A percentile compares a stretch with the other conserved stretches of the same genome.
These are phyloP conservation scores for Egretta garzetta DNA, from an alignment of 2,113 vertebrate genomes.

Conservation along the genomic window DNA sequence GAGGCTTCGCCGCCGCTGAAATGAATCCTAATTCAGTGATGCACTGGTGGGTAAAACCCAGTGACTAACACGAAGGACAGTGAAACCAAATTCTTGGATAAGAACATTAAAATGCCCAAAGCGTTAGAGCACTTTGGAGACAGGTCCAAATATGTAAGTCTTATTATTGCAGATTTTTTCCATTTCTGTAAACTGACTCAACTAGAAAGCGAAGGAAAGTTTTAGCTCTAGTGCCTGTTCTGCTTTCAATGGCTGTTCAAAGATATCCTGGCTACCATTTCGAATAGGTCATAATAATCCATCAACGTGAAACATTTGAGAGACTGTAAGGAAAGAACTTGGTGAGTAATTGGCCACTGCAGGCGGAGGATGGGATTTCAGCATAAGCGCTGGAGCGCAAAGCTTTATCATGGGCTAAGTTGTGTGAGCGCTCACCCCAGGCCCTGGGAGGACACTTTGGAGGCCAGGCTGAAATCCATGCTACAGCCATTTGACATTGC, in stretches of 20 bases:
- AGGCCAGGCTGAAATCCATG: not conserved
- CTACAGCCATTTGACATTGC: not conserved
- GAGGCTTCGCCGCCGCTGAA: not conserved
- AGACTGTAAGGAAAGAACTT: not conserved
- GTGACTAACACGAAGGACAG: not conserved
- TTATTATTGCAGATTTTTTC: not conserved
- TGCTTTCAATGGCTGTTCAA: not conserved
- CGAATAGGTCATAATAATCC: not conserved
- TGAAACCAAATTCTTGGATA: not conserved
- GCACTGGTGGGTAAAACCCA: not conserved
- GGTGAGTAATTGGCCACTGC: not conserved
- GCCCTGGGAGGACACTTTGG: not conserved
- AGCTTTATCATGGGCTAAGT: not conserved
- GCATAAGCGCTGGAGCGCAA: rapidly evolving
- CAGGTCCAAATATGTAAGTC: rapidly evolving
- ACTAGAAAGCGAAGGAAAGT: not conserved
- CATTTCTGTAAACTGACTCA: not conserved
- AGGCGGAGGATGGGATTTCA: not conserved
- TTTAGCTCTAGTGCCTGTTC: not conserved
- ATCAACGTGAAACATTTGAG: not conserved
- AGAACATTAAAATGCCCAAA: not conserved
- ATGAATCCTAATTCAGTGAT: not conserved
- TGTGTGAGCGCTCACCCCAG: not conserved
- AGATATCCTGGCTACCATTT: not conserved
- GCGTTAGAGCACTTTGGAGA: not conserved